phyloP scores from a whole-genome alignment of 2,888 invertebrate genomes.

The Spodoptera exigua region DNA sequence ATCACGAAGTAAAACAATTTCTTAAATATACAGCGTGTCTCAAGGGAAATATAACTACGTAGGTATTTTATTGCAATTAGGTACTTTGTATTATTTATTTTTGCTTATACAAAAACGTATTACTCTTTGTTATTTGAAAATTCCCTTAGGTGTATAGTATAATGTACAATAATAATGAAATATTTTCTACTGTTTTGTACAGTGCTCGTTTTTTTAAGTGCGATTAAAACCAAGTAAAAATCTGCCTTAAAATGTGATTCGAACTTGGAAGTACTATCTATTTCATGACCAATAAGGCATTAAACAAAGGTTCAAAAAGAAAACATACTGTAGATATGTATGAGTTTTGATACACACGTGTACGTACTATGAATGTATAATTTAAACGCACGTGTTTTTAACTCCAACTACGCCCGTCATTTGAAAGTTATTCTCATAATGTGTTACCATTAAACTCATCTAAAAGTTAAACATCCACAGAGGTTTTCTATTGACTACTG shows the following conservation, averaged over 20 bases:
- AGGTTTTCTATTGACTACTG: slow-evolving; percentile 31
- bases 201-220: no score
- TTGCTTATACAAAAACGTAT: slow-evolving; percentile 26
- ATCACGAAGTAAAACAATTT: slow-evolving; percentile 22
- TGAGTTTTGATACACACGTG: slow-evolving; percentile 25
- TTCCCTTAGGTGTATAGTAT: no score
- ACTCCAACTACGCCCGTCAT: slow-evolving; percentile 22
- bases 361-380: slow-evolving; percentile 29
- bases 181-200: no score
- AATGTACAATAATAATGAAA: no score
- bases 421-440: slow-evolving; percentile 29
- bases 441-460: slow-evolving; percentile 16
- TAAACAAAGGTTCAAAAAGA: no score
- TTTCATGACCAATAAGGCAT: no score
- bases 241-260: no score
- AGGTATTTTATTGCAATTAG: slow-evolving; percentile 28
- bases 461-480: slow-evolving; percentile 36
- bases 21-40: slow-evolving; percentile 22
- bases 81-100: slow-evolving; percentile 20
- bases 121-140: slow-evolving; percentile 1
- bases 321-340: not conserved
- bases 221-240: no score
- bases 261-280: no score
- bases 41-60: slow-evolving; percentile 15
- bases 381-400: slow-evolving; percentile 44